Percentiles rank a stretch among this genome's conserved stretches.
Evolutionary conservation across 2,797 vertebrate species (phyloP).

Genomic region (Alfaro cultratus): DNA sequence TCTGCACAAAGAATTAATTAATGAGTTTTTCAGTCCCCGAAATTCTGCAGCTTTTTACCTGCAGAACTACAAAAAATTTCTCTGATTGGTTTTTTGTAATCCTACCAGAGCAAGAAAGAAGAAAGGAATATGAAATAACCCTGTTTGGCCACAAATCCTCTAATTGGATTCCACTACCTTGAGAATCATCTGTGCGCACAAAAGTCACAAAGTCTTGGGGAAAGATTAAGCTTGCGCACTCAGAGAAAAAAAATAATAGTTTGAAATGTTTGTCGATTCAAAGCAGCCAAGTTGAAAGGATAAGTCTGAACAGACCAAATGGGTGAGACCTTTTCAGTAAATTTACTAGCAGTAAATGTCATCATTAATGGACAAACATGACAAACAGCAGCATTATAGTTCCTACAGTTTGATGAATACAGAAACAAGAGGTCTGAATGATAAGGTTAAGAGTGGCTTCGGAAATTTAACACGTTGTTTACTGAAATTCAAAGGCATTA

Average conservation of each 20-base stretch:
- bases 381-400: conserved; percentile 49
- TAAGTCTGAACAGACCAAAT: conserved; percentile 14
- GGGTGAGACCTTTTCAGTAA: conserved; percentile 15
- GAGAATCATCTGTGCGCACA: conserved; percentile 3
- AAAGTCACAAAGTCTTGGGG: not conserved
- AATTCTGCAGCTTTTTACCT: conserved; percentile 5
- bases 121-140: conserved; percentile 5
- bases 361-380: conserved; percentile 22
- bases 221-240: not conserved
- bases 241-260: not conserved
- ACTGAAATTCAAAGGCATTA: conserved; percentile 52
- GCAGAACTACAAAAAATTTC: conserved; percentile 27
- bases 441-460: conserved; percentile 21
- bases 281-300: not conserved
- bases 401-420: conserved; percentile 17
- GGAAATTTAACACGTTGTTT: conserved; percentile 45
- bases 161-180: conserved; percentile 28
- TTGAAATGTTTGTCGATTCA: conserved; percentile 4
- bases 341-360: conserved; percentile 3
- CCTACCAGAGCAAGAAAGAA: not conserved
- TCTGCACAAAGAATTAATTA: not conserved
- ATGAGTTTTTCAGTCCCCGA: not conserved
- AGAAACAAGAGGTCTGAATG: conserved; percentile 14
- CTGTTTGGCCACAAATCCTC: conserved; percentile 33
- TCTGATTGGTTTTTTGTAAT: conserved; percentile 14